Conservation (phyloP, 1,140 invertebrate genomes). For the Doryteuthis pealeii region DNA sequence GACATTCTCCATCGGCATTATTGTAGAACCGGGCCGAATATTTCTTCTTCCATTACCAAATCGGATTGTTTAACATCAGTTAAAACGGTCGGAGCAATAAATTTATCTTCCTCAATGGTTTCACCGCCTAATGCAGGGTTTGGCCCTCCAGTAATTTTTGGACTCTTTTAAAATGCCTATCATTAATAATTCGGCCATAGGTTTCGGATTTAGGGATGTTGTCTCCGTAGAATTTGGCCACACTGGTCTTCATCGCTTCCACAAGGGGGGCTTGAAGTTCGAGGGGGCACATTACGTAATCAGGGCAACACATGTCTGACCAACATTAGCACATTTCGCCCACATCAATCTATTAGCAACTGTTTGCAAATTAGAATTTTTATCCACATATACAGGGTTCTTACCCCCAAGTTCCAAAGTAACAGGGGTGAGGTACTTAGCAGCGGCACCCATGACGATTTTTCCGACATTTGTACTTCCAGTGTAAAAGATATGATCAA, state of each 20-base stretch:
- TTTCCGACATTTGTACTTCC: conserved; percentile 84
- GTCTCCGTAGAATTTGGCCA: conserved; percentile 87
- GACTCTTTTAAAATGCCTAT: conserved; percentile 71
- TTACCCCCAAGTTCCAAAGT: conserved; percentile 96
- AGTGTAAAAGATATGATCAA: conserved; percentile 98
- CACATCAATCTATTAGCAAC: conserved; percentile 77
- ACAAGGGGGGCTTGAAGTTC: conserved; percentile 63
- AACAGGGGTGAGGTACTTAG: conserved; percentile 89
- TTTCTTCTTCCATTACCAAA: conserved; percentile 86
- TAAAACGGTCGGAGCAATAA: conserved; percentile 82
- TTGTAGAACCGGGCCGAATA: conserved; percentile 92
- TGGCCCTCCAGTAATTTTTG: conserved; percentile 57
- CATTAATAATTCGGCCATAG: conserved; percentile 83
- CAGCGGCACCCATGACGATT: conserved; percentile 85
- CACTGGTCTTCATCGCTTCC: conserved; percentile 61
- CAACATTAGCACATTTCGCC: conserved; percentile 92
- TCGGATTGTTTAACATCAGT: conserved; percentile 65
- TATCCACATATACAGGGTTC: conserved; percentile 60
- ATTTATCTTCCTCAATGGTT: conserved; percentile 72
- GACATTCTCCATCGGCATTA: conserved; percentile 77
- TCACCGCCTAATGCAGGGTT: conserved; percentile 78
- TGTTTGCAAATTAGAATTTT: conserved; percentile 54
- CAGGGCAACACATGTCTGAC: conserved; percentile 97
- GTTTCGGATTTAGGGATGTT: conserved; percentile 77
- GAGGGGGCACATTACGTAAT: conserved; percentile 88